Conservation (phyloP, 2,113 vertebrate genomes). For the Mobula birostris region DNA sequence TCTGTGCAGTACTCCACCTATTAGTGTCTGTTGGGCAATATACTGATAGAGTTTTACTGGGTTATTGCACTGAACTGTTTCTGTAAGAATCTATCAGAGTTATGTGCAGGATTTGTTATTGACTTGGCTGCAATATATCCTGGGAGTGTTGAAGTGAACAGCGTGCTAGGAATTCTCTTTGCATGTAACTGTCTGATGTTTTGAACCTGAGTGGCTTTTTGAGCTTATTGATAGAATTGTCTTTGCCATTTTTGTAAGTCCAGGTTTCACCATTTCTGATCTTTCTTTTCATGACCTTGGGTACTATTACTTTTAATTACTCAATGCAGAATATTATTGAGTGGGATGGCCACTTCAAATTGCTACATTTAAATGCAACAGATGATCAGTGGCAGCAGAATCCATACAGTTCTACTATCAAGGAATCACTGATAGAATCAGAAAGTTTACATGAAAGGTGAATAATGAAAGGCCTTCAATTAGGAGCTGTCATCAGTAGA, state of each 20-base stretch:
- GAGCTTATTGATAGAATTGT: not conserved
- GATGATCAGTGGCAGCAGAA: not conserved
- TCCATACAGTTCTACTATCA: not conserved
- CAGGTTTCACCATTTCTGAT: not conserved
- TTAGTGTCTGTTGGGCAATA: not conserved
- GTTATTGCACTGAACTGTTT: not conserved
- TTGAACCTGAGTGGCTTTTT: not conserved
- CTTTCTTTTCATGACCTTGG: not conserved
- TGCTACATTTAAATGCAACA: not conserved
- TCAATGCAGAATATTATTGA: too few relatives aligned
- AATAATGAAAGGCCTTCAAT: not conserved
- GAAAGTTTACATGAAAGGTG: not conserved
- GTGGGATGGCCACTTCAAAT: not conserved
- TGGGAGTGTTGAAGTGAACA: not conserved
- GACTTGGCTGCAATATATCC: not conserved
- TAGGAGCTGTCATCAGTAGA: not conserved
- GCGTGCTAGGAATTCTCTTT: not conserved
- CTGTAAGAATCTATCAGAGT: too few relatives aligned
- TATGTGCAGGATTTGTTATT: too few relatives aligned
- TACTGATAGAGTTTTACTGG: not conserved
- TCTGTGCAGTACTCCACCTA: not conserved
- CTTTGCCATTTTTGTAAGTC: not conserved
- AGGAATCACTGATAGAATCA: not conserved
- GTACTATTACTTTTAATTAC: not conserved
- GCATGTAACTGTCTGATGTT: not conserved